These are phyloP conservation scores for Diacarnus erythraeanus DNA, from an alignment of 37 sponge, comb jelly and placozoan species.

Conservation along the genomic window DNA sequence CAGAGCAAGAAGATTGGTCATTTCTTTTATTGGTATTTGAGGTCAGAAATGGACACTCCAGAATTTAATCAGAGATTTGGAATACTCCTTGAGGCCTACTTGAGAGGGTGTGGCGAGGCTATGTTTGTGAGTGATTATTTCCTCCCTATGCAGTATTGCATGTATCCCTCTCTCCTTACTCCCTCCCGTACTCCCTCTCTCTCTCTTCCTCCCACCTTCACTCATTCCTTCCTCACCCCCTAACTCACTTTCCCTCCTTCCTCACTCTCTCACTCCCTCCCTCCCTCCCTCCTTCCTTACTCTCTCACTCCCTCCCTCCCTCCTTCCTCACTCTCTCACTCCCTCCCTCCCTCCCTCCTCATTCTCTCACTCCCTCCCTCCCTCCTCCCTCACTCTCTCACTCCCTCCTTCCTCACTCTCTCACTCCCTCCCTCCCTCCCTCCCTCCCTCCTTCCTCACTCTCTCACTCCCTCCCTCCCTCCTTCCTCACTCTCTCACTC, in stretches of 20 bases:
- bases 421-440: too few relatives aligned
- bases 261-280: background rate
- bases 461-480: conserved; percentile 1
- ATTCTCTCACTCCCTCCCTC: background rate
- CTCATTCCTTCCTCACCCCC: background rate
- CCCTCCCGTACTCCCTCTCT: background rate
- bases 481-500: too few relatives aligned
- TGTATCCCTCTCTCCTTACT: conserved; percentile 3
- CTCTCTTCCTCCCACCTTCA: too few relatives aligned
- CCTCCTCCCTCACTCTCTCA: background rate
- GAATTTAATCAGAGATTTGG: conserved; percentile 88
- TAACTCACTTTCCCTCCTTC: background rate
- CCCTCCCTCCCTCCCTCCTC: background rate
- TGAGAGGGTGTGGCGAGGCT: conserved; percentile 82
- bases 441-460: conserved; percentile 1
- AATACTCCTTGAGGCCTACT: conserved; percentile 86
- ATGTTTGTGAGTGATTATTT: conserved; percentile 75
- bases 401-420: background rate
- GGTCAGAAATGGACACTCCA: conserved; percentile 89
- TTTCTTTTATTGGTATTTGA: conserved; percentile 94
- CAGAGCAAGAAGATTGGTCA: conserved; percentile 87
- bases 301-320: background rate
- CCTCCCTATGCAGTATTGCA: too few relatives aligned
- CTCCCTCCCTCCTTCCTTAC: background rate
- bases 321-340: background rate